A percentile compares a stretch with the other conserved stretches of the same genome.
Conservation (phyloP, 2,797 vertebrate species). For the Alfaro cultratus region DNA sequence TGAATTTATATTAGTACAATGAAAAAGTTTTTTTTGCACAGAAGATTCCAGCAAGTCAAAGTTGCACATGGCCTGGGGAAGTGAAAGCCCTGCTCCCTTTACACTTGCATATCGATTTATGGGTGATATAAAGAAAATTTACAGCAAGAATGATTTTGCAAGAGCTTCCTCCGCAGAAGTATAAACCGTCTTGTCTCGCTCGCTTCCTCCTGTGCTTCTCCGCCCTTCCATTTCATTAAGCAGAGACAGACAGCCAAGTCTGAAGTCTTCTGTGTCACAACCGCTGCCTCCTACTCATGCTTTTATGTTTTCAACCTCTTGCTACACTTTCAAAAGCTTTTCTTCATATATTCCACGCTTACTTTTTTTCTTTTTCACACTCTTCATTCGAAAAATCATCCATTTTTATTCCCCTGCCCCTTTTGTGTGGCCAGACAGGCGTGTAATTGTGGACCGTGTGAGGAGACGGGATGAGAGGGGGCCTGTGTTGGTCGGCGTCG, state of each 20-base stretch:
- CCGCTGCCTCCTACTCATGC: conserved; percentile 35
- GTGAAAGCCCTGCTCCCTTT: conserved; percentile 39
- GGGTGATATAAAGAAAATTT: conserved; percentile 77
- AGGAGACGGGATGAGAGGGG: conserved; percentile 60
- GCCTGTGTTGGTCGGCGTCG: conserved; percentile 47
- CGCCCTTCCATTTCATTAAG: conserved; percentile 82
- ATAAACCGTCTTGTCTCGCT: conserved; percentile 55
- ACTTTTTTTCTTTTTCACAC: conserved; percentile 50
- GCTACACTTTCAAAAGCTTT: conserved; percentile 66
- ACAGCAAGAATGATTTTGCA: conserved; percentile 76
- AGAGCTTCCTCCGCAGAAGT: conserved; percentile 65
- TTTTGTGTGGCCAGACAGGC: conserved; percentile 73
- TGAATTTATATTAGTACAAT: conserved; percentile 64
- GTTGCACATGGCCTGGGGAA: conserved; percentile 46
- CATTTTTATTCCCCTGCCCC: conserved; percentile 66
- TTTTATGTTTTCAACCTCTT: conserved; percentile 70
- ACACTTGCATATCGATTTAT: conserved; percentile 71
- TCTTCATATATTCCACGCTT: conserved; percentile 68
- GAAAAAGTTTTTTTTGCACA: conserved; percentile 50
- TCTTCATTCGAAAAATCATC: conserved; percentile 55
- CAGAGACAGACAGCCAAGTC: conserved; percentile 59
- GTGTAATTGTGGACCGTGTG: conserved; percentile 70
- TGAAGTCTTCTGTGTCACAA: conserved; percentile 57
- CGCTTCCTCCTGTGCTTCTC: conserved; percentile 57
- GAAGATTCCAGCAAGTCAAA: conserved; percentile 53